phyloP scores from a whole-genome alignment of 2,888 invertebrate genomes.

The Heliconius ethilla region DNA sequence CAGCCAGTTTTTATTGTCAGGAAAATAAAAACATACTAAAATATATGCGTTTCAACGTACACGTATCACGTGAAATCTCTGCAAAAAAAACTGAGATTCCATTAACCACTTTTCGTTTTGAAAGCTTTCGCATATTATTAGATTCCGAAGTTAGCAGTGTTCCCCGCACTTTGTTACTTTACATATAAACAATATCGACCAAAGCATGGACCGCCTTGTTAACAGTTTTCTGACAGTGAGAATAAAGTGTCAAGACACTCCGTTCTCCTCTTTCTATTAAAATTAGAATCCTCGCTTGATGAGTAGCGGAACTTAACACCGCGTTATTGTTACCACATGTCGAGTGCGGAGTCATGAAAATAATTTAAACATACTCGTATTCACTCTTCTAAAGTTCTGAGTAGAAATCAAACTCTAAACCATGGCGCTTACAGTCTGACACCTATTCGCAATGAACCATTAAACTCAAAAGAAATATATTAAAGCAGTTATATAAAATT shows the following conservation, averaged over 20 bases:
- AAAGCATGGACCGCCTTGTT: not conserved
- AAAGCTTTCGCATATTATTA: not conserved
- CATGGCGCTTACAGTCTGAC: not conserved
- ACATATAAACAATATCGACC: constrained; percentile 1
- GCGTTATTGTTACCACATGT: not conserved
- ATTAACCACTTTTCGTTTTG: constrained; percentile 17
- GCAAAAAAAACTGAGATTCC: not conserved
- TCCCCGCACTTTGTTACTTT: not conserved
- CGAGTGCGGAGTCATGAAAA: not conserved
- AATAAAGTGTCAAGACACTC: not conserved
- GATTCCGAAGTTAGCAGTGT: not conserved
- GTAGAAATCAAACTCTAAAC: too few relatives aligned
- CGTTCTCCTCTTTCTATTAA: not conserved
- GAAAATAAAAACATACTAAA: not conserved
- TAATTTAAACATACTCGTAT: too few relatives aligned
- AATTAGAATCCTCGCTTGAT: not conserved
- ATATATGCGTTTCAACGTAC: not conserved
- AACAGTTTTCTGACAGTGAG: not conserved
- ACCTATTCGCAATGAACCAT: not conserved
- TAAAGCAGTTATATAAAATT: constrained; percentile 9
- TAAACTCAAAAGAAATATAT: not conserved
- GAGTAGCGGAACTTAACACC: not conserved
- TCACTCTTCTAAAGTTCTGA: not conserved
- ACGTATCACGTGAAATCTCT: not conserved
- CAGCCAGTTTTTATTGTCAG: not conserved